phyloP scores from a whole-genome alignment of 2,797 vertebrate species.

The Hypotaenidia okinawae region DNA sequence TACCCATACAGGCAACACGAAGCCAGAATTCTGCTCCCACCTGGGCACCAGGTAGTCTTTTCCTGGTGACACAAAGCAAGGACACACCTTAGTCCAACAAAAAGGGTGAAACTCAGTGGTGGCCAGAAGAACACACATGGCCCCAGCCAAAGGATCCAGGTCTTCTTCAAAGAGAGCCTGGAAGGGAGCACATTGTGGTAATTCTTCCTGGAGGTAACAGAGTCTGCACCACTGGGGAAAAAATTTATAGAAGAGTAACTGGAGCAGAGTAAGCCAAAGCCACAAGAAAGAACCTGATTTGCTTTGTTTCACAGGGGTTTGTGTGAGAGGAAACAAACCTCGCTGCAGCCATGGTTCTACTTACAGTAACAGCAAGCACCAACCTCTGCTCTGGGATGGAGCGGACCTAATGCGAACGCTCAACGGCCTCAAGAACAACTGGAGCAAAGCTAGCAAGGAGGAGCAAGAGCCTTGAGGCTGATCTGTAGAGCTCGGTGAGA shows the following conservation, averaged over 20 bases:
- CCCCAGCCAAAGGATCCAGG: not conserved
- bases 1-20: rapidly evolving
- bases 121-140: not conserved
- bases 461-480: not conserved
- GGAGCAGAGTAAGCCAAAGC: not conserved
- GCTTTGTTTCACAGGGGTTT: not conserved
- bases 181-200: not conserved
- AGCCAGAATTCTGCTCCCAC: not conserved
- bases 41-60: not conserved
- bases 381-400: not conserved
- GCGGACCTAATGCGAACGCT: rapidly evolving
- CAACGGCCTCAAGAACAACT: not conserved
- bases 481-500: rapidly evolving
- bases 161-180: not conserved
- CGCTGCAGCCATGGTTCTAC: not conserved
- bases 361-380: not conserved
- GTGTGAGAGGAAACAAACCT: not conserved
- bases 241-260: not conserved
- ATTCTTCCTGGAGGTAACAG: not conserved
- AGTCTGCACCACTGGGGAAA: not conserved
- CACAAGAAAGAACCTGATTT: not conserved
- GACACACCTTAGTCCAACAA: not conserved
- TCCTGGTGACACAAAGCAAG: not conserved
- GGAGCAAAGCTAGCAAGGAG: not conserved
- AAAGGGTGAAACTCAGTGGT: not conserved